Base-by-base conservation (phyloP, 2,888 invertebrate species). In the Mimas tiliae region DNA sequence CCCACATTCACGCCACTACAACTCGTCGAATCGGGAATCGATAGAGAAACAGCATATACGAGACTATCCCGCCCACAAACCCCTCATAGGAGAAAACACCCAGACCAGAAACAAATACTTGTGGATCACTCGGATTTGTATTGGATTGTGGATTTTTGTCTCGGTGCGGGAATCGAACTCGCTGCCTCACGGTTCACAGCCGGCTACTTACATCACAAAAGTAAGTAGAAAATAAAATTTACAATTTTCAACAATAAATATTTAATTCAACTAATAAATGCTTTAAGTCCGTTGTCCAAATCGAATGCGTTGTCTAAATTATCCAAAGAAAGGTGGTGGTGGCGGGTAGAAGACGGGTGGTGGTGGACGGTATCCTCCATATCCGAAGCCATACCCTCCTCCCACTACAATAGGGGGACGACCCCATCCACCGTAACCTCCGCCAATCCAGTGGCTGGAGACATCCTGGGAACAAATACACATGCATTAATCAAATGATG, bases 401-500 rank as follows among this genome's bases (percentile, higher is more conserved):
- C 27, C 34, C 33, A 14, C 52, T 27, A 21, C 52, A 52, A 9
- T 12, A 6, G 52, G 45, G 11, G 45, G 45, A 1, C 12, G 12
- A 1, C 64, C 34, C 16, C 72, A 69, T 14, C 66, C 65, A 7
- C 71, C 72, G 66, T 69, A 80, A 1, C 27, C 1, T 6, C 82
- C 82, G 0, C 84, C 84, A 1, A 78, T 73, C 79, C 80, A 86
- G 19, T 82, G 82, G 3, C 73, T 70, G 34, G 69, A 67, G 4
- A 72, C 71, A 0, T 66, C 52, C 85, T 86, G 82, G 19, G 81
- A 73, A 52, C 42, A 52, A 27, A 27, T 21, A 21, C 73, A 19
- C 33, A 51, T 51, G 48, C n/a, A 16, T 51, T 8, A 51, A 1
- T 19, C 8, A 9, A 0, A 7, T 7, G 0, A 7, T 7, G 1